These are phyloP conservation scores for Trisateles emortualis DNA, from an alignment of 2,888 invertebrate species.

Conservation along the genomic window DNA sequence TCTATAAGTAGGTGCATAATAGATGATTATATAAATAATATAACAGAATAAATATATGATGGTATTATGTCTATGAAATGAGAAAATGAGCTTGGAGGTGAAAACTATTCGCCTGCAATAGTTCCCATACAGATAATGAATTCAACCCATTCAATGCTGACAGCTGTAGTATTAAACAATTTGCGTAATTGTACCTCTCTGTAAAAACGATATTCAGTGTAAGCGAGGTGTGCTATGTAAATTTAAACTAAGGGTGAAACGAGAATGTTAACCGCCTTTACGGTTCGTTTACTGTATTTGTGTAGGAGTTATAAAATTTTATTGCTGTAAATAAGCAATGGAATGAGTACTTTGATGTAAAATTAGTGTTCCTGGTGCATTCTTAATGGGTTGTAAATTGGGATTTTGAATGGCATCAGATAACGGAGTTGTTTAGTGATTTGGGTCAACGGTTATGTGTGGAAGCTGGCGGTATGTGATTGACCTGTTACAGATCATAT, in stretches of 20 bases:
- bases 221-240: constrained; percentile 64
- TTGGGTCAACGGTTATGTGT: constrained; percentile 9
- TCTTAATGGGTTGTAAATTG: constrained; percentile 41
- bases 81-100: constrained; percentile 20
- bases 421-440: constrained; percentile 26
- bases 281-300: constrained; percentile 46
- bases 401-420: constrained; percentile 31
- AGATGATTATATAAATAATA: neutral
- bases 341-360: constrained; percentile 45
- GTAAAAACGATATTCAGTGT: constrained; percentile 60
- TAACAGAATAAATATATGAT: no score
- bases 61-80: constrained; percentile 17
- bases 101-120: constrained; percentile 14
- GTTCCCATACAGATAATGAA: constrained; percentile 44
- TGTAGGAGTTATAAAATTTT: constrained; percentile 53
- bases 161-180: constrained; percentile 69
- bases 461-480: neutral
- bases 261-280: constrained; percentile 48
- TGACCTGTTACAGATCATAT: neutral
- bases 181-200: constrained; percentile 71
- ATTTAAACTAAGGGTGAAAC: constrained; percentile 62
- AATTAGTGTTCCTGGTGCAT: constrained; percentile 38
- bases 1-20: neutral
- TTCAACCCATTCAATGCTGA: constrained; percentile 52
- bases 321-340: constrained; percentile 55